A percentile compares a stretch with the other conserved stretches of the same genome.
phyloP scores from a whole-genome alignment of 2,113 vertebrate genomes.

The Pao palembangensis region DNA sequence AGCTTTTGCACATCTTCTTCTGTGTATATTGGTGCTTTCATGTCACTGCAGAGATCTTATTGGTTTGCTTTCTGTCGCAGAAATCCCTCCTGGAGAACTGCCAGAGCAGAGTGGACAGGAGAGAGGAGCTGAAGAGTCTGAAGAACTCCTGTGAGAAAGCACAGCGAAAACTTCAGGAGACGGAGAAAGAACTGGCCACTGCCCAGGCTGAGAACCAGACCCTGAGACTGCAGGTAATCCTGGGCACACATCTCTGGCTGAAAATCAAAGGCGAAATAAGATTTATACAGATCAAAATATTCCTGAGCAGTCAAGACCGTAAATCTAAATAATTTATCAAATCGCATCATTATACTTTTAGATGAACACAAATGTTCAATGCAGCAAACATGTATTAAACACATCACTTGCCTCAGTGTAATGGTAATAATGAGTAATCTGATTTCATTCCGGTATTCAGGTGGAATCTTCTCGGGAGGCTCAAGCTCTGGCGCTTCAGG shows the following conservation, averaged over 20 bases:
- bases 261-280: too few relatives aligned
- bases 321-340: too few relatives aligned
- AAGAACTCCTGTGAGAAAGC: conserved; percentile 80
- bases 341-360: too few relatives aligned
- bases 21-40: too few relatives aligned
- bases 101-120: conserved; percentile 77
- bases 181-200: conserved; percentile 80
- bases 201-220: conserved; percentile 86
- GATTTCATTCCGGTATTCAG: conserved; percentile 59
- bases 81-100: conserved; percentile 91
- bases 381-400: too few relatives aligned
- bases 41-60: too few relatives aligned
- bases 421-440: background rate
- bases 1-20: too few relatives aligned
- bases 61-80: conserved; percentile 61
- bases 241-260: background rate
- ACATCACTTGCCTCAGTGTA: background rate
- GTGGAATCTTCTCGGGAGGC: conserved; percentile 85
- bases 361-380: too few relatives aligned
- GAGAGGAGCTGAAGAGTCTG: conserved; percentile 81
- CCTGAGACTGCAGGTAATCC: conserved; percentile 85
- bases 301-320: too few relatives aligned
- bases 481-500: conserved; percentile 81
- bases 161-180: conserved; percentile 83
- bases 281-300: too few relatives aligned